Percentiles rank a stretch among this genome's conserved stretches.
These are phyloP conservation scores for Xiphophorus couchianus DNA, from an alignment of 2,113 vertebrate species.

Conservation along the genomic window DNA sequence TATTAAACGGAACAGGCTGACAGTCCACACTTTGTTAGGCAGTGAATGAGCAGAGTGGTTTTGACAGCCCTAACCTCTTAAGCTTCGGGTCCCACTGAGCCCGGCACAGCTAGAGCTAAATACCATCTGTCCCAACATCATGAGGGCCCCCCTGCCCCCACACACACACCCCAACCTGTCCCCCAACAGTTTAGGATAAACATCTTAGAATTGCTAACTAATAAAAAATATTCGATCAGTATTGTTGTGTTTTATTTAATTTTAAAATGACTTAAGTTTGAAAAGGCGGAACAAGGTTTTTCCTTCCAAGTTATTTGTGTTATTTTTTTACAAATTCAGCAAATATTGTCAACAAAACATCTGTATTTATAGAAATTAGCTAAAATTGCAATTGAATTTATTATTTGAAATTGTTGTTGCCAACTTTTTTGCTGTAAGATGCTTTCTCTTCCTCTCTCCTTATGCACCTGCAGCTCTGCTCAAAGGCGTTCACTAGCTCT, in stretches of 20 bases:
- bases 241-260: neutral
- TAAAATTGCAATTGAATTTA: neutral
- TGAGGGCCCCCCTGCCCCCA: conserved; percentile 31
- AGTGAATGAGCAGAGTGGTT: conserved; percentile 96
- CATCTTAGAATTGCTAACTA: conserved; percentile 32
- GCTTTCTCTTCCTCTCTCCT: neutral
- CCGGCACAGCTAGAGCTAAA: conserved; percentile 92
- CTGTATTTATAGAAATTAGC: conserved; percentile 16
- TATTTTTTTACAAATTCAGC: no score
- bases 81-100: conserved; percentile 95
- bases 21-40: conserved; percentile 92
- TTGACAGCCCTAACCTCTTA: conserved; percentile 98
- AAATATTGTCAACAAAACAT: conserved; percentile 11
- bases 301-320: no score
- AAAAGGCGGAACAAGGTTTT: neutral
- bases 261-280: neutral
- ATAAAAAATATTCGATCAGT: neutral
- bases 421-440: neutral
- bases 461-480: conserved; percentile 9
- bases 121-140: conserved; percentile 98
- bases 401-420: neutral
- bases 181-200: conserved; percentile 64
- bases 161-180: conserved; percentile 37
- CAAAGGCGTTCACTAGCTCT: neutral
- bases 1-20: conserved; percentile 90